Base-by-base conservation (phyloP, 1,140 invertebrate species). In the Aleiodes sp. region DNA sequence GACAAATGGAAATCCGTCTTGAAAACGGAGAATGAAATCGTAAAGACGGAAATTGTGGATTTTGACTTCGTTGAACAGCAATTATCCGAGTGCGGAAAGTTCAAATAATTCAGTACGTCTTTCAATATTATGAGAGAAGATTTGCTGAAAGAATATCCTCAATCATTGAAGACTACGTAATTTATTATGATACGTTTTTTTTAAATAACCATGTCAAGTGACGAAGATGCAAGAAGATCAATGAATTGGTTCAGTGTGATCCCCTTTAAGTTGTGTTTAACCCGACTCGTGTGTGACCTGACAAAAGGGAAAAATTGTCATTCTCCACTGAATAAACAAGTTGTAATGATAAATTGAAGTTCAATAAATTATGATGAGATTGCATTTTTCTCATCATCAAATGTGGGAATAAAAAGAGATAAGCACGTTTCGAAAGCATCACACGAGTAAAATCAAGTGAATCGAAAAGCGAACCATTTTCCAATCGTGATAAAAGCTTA, bases 401-500 rank as follows among this genome's bases (percentile, higher is more conserved):
- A 24, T 24, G 10, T 24, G 21, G 16, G 6, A 10, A 33, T 63
- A 14, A 12, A n/a, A 33, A 16, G 35, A 37, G 35, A 63, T 21
- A 26, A 39, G 60, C n/a, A n/a, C n/a, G n/a, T n/a, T n/a, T n/a
- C n/a, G n/a, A 24, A 63, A 63, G 37, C 21, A 24, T 33, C 4
- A 63, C 14, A 33, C 29, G 24, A 59, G 2, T 2, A 1, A 59
- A 14, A 12, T 2, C 12, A n/a, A 14, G 21, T 28, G 39, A 46
- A 24, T 8, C 12, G 24, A 43, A n/a, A n/a, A 46, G 6, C 24
- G 12, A 64, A 64, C 8, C 26, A 26, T 64, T 64, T 64, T 46
- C 41, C 37, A 46, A 64, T 43, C 24, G 10, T 24, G 62, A 64
- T 64, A 46, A 46, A 64, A 64, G 35, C 61, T 64, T 21, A 35